Percentiles rank a stretch among this genome's conserved stretches.
Conservation (phyloP, 2,113 vertebrate species). For the Cranoglanis bouderius region DNA sequence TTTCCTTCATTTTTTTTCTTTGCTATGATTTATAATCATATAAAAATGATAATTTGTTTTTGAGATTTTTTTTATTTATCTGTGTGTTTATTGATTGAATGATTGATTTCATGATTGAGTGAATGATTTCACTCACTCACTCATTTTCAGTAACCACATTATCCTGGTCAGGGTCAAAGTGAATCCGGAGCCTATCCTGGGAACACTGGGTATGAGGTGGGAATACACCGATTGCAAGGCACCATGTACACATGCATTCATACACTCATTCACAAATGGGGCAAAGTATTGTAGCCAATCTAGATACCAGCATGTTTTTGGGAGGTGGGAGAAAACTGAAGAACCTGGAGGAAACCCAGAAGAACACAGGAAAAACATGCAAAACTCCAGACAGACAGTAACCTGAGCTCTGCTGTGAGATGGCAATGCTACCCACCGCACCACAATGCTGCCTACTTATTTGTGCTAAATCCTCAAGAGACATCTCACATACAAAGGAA, state of each 20-base stretch:
- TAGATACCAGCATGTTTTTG: neutral
- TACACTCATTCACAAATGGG: neutral
- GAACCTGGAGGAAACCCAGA: neutral
- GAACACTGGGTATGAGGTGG: neutral
- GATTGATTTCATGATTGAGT: neutral
- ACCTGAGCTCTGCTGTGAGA: neutral
- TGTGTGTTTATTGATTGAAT: neutral
- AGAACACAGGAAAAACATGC: neutral
- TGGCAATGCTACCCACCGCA: neutral
- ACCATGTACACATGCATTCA: neutral
- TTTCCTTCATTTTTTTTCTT: conserved; percentile 4
- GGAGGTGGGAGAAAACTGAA: neutral
- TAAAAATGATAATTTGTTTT: neutral
- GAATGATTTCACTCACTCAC: neutral
- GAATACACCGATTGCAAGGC: neutral
- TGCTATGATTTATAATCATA: neutral
- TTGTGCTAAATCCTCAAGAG: neutral
- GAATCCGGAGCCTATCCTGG: neutral
- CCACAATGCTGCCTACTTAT: neutral
- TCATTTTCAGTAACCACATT: neutral
- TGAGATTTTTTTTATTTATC: neutral
- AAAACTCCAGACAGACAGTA: neutral
- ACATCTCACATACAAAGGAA: neutral
- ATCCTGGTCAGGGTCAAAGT: neutral
- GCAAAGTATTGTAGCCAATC: neutral